Evolutionary conservation across 2,113 vertebrate genomes (phyloP), one percentile per base, ranked within the genome.

Genomic region (Centropus unirufus): DNA sequence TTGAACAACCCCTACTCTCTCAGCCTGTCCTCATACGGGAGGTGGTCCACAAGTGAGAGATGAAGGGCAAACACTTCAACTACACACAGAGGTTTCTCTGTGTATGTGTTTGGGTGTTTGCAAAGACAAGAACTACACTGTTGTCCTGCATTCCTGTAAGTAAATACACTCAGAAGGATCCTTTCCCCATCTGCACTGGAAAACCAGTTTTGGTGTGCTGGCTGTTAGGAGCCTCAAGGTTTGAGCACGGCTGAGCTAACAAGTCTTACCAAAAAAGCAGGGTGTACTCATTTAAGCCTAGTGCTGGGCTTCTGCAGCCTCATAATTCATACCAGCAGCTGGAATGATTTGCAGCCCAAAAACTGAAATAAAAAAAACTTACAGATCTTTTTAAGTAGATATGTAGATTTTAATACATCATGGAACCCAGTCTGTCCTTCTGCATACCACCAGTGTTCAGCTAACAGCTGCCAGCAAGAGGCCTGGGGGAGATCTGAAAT

Each of bases 141-240:
- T 10, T 23, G 54, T 34, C 18, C 42, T 67, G 68, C 13, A 26
- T 44, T 92, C 73, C 68, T 61, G 13, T 42, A 40, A 58, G 58
- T 4, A 62, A 42, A 63, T 74, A 67, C 39, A 83, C 4, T 24
- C 21, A 24, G 51, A 21, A 1, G 11, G 90, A 83, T 77, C 40
- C 17, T 62, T 90, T 69, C 59, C 83, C 15, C 42, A 51, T 42
- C 52, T 64, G 62, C 23, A 19, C 49, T 42, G 42, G 83, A 51
- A 76, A 92, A 90, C 40, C 72, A 80, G 72, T 77, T 88, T 77
- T 12, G 13, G 17, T 29, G 19, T 55, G 27, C 1, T 83, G 89
- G 40, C 42, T 1, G 2, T 0, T 0, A 3, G 7, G 29, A 85
- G 46, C 54, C 78, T 46, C 58, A 74, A 92, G 85, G 30, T 2